Evolutionary conservation across 2,113 vertebrate genomes (phyloP), one percentile per base, ranked within the genome.

Genomic region (Macroglossus sobrinus): DNA sequence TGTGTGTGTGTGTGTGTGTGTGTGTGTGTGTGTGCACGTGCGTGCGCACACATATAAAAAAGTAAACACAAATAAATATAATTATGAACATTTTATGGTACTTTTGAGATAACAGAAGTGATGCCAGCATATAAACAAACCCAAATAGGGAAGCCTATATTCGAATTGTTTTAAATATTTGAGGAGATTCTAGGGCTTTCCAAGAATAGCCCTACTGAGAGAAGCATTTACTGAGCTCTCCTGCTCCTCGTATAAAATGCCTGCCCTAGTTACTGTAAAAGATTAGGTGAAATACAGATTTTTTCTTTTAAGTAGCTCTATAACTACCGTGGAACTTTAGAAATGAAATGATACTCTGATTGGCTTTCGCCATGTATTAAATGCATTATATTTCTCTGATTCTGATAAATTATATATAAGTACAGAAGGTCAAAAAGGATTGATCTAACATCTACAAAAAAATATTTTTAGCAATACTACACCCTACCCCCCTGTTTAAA

Each of bases 101-200:
- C 61, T 96, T 69, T 57, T 79, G 53, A 68, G n/a, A 59, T 63
- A 93, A 63, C 11, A 94, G n/a, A 13, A 89, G 66, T 94, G 19
- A 86, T 85, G 5, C 8, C 81, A 63, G 47, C 3, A 30, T 63
- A 90, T 61, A 69, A 94, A 64, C 80, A 95, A 89, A 75, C 1
- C 21, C 21, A 84, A 74, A 33, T 2, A 84, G 30, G 26, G 22
- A 92, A 95, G 66, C 6, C 12, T 43, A 86, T 8, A 28, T 19
- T 76, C 43, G 90, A 33, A 79, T 89, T 86, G 79, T 69, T 93
- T 94, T 89, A 75, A 95, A 40, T 89, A 72, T 89, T 72, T 86
- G 10, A 91, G 47, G n/a, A 9, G 28, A 33, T 87, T 96, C 69
- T 84, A 93, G 30, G 64, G 13, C 18, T 93, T 93, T 96, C 30